Base-by-base conservation (phyloP, 2,888 invertebrate species). In the Brachynemurus nebulosus region DNA sequence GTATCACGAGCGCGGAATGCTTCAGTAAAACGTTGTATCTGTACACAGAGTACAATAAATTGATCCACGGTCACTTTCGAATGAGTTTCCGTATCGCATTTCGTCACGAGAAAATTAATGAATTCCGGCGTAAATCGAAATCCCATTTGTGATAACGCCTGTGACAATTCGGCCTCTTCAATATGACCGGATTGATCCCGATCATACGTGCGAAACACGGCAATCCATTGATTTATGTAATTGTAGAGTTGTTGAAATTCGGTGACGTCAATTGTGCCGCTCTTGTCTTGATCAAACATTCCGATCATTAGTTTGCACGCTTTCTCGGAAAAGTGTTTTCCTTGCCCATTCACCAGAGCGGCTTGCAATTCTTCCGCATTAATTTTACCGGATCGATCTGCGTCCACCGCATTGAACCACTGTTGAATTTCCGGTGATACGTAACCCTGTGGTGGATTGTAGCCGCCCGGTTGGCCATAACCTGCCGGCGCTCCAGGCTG, bases 281-380 rank as follows among this genome's bases (percentile, higher is more conserved):
- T 78, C 48, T 78, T 78, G 57, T 89, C 86, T 54, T 76, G 76
- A 59, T 91, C 90, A 63, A 92, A 92, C 86, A 92, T 86, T 44
- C 84, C 80, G 53, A 92, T 88, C 90, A 92, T 90, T 20, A 91
- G 68, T 53, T 77, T 76, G 60, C 90, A 91, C 7, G 89, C 83
- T 47, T 75, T 76, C 53, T 86, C 81, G 3, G 88, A 86, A 62
- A 88, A 88, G 48, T 78, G 74, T 53, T 84, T 74, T 11, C 90
- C 90, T 62, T 89, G 84, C 16, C 83, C 88, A 65, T 89, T 91
- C 16, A 86, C 78, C 33, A 92, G 66, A 1, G 90, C 91, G 6
- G 77, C 68, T 61, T 83, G 80, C 14, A 92, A 66, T 65, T 92
- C 91, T 8, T 59, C 49, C 7, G 83, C 75, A 42, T 80, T 76